Evolutionary conservation across 2,797 vertebrate species (phyloP).

Genomic region (Corythornis leucogaster): DNA sequence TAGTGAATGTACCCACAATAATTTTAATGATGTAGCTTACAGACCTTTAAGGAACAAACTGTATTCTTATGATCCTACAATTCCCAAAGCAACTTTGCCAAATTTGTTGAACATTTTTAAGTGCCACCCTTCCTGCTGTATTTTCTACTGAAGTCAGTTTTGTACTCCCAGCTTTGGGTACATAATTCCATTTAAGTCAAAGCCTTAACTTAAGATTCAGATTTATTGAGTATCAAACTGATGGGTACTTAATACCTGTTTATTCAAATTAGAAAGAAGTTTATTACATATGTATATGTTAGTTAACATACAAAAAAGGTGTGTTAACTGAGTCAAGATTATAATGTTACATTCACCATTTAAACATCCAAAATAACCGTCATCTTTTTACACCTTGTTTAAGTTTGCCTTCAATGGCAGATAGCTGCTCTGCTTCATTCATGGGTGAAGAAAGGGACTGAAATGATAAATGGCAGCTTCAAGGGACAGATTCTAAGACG

Average conservation of each 20-base stretch:
- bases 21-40: background rate
- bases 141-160: background rate
- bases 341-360: background rate
- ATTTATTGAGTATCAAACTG: background rate
- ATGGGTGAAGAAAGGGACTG: background rate
- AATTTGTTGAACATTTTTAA: background rate
- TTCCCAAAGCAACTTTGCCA: background rate
- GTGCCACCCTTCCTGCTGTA: background rate
- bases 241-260: background rate
- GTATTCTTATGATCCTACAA: background rate
- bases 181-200: background rate
- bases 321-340: background rate
- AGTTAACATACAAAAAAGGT: background rate
- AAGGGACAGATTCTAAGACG: background rate
- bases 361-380: background rate
- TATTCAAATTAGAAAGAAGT: background rate
- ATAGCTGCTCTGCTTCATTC: background rate
- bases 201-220: background rate
- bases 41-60: background rate
- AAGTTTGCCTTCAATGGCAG: background rate
- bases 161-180: background rate
- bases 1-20: background rate
- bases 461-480: background rate
- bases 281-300: background rate
- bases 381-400: background rate